Evolutionary conservation across 2,113 vertebrate genomes (phyloP), one percentile per base, ranked within the genome.

Genomic region (Hippocampus mohnikei): DNA sequence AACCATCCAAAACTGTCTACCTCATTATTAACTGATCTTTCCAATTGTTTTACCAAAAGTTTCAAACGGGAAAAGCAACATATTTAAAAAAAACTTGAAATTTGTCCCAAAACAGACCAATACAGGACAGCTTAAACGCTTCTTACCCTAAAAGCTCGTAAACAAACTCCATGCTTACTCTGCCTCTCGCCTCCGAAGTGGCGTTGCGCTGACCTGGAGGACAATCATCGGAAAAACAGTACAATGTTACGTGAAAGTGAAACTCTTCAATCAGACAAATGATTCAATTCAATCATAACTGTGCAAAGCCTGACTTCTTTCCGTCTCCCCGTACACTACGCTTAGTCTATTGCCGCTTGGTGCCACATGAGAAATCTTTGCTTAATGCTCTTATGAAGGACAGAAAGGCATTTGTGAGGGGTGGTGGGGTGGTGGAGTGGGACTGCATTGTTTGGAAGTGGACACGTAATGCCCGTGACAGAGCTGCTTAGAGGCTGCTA

Each of bases 311-410:
- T 67, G 13, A 70, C 56, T 37, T 37, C 33, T 37, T 37, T 37
- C 33, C 33, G 5, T 7, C 33, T 25, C 27, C n/a, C n/a, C 23
- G 23, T 58, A 27, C 60, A 48, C 48, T 13, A 42, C 8, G 48
- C 48, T 21, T 79, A 71, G 58, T 59, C 56, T 62, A 73, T 62
- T 73, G 55, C 41, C 68, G 55, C 59, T 77, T 8, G 72, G 48
- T 15, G 77, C 74, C 88, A 86, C 56, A 73, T 89, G 88, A 89
- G 82, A 83, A 84, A 82, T 88, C 78, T 87, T 84, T 85, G 74
- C 74, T 29, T 92, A 92, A 92, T 87, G 78, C 84, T 88, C 88
- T 92, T 92, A 90, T n/a, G 60, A 73, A 86, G 88, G 76, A 85
- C 88, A 82, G 83, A 83, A 80, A 83, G 83, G 79, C 66, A 88